Percentiles rank a stretch among this genome's conserved stretches.
Evolutionary conservation across 2,888 invertebrate species (phyloP).

Genomic region (Stenichneumon culpator): DNA sequence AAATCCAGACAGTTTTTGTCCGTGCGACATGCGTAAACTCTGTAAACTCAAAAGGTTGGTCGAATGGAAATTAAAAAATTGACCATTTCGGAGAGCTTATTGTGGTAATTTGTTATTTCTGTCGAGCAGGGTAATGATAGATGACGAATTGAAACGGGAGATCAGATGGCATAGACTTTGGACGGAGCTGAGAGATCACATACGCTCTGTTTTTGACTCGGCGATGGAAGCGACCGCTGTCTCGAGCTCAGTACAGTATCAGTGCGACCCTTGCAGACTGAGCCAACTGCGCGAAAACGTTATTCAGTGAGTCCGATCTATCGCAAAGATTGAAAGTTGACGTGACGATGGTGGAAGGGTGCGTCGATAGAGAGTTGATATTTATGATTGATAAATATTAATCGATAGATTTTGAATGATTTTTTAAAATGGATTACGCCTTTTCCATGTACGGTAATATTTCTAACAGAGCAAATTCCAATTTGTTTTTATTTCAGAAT

Average conservation of each 20-base stretch:
- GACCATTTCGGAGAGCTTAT: too few relatives aligned
- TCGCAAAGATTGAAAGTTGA: neutral
- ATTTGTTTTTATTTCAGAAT: conserved; percentile 82
- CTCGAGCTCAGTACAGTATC: conserved; percentile 72
- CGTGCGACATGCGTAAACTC: conserved; percentile 78
- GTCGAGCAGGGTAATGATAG: conserved; percentile 81
- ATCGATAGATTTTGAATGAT: neutral
- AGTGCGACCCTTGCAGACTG: conserved; percentile 74
- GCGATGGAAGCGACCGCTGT: conserved; percentile 78
- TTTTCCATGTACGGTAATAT: neutral
- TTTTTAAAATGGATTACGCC: neutral
- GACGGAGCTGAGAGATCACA: conserved; percentile 85
- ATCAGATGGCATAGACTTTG: conserved; percentile 84
- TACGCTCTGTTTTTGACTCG: conserved; percentile 84
- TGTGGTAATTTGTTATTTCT: conserved; percentile 22
- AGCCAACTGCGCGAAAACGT: conserved; percentile 84
- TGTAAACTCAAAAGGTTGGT: conserved; percentile 77
- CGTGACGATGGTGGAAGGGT: neutral
- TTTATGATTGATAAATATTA: too few relatives aligned
- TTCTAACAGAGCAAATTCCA: conserved; percentile 7
- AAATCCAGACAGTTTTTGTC: conserved; percentile 74
- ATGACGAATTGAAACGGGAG: conserved; percentile 82
- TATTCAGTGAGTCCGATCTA: conserved; percentile 82
- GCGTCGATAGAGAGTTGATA: too few relatives aligned
- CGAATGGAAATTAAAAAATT: neutral